Evolutionary conservation across 53 echinoderm and acorn worm genomes (phyloP).

Genomic region (Arbacia lixula): DNA sequence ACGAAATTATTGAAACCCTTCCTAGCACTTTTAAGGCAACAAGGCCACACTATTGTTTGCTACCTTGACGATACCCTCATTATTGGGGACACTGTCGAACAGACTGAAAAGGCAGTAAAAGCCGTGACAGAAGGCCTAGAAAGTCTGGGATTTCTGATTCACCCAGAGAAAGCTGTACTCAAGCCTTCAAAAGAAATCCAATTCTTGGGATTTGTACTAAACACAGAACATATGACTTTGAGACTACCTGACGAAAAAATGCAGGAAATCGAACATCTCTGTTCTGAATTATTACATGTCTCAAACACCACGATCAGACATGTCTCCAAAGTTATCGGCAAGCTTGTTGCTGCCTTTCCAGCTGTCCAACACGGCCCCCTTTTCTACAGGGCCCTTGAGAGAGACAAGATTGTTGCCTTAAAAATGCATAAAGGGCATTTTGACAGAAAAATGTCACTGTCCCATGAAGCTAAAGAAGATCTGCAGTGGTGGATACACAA

Average conservation of each 20-base stretch:
- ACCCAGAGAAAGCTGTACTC: background rate
- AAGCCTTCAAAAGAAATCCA: background rate
- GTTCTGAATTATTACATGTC: background rate
- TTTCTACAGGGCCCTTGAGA: constrained; percentile 42
- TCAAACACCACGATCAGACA: background rate
- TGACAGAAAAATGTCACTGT: constrained; percentile 54
- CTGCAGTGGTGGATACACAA: constrained; percentile 49
- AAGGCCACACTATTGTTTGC: constrained; percentile 13
- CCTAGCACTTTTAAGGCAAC: background rate
- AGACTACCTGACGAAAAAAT: background rate
- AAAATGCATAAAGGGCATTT: constrained; percentile 52
- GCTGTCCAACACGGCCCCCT: constrained; percentile 37
- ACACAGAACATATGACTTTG: background rate
- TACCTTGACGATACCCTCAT: constrained; percentile 17
- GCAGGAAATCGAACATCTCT: background rate
- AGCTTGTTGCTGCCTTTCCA: constrained; percentile 40
- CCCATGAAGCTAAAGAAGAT: background rate
- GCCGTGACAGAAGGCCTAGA: background rate
- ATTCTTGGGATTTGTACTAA: background rate
- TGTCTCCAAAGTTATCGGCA: constrained; percentile 39
- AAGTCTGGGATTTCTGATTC: constrained; percentile 4
- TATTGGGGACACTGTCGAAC: background rate
- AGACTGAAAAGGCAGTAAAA: background rate
- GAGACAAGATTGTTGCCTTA: constrained; percentile 48
- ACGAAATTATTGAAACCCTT: constrained; percentile 18